Conservation (phyloP, 2,797 vertebrate species). For the Gastrophryne carolinensis region DNA sequence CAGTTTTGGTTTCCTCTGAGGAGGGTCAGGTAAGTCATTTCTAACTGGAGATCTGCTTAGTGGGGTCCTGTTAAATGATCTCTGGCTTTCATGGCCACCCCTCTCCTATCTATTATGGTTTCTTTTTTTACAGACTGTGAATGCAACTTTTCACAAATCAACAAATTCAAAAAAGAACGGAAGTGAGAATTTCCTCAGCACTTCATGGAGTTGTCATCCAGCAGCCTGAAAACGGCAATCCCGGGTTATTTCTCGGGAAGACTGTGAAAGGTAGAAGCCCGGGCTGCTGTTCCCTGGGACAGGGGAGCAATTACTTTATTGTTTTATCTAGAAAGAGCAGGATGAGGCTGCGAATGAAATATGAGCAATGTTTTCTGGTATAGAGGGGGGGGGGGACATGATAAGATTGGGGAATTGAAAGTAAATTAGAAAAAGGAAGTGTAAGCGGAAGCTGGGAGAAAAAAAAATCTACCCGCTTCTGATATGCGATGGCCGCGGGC, state of each 20-base stretch:
- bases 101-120: too few relatives aligned
- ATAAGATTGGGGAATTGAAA: constrained; percentile 29
- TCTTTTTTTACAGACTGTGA: too few relatives aligned
- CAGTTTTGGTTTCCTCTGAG: too few relatives aligned
- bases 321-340: neutral
- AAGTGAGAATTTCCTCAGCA: neutral
- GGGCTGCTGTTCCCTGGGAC: neutral
- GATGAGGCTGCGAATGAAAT: neutral
- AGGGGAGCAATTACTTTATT: neutral
- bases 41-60: too few relatives aligned
- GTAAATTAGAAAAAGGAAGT: constrained; percentile 3
- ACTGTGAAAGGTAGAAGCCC: neutral
- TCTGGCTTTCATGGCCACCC: too few relatives aligned
- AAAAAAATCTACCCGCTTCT: constrained; percentile 1
- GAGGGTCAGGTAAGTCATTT: too few relatives aligned
- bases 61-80: too few relatives aligned
- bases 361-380: constrained; percentile 1
- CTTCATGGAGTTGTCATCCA: neutral
- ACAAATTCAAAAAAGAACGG: neutral
- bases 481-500: neutral
- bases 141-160: too few relatives aligned
- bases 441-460: neutral
- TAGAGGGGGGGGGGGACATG: neutral
- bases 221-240: neutral
- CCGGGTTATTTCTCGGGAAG: neutral